Base-by-base conservation (phyloP, 35 echinoderm and acorn worm genomes). In the Stichopus chloronotus region DNA sequence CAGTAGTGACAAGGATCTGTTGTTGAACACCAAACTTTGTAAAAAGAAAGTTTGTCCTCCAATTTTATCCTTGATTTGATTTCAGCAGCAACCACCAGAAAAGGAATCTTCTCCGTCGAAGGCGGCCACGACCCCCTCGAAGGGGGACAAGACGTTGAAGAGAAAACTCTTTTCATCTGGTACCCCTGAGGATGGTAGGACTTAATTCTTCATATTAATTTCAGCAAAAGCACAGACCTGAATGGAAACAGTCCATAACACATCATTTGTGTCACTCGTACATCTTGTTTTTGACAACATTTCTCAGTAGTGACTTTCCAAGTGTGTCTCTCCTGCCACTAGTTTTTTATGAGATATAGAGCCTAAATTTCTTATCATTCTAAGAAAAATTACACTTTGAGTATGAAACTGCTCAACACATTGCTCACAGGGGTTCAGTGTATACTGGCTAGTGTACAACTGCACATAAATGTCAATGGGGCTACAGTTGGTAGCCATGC, bases 111-210 rank as follows among this genome's bases (percentile, higher is more conserved):
- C 60, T 52, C 58, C 87, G n/a, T 58, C 59, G 8, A 63, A 59
- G 21, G 30, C 19, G 3, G 7, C 60, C 25, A 63, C 65, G 16
- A 71, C 57, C 65, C 59, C 87, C 22, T 23, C 60, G 1, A 89
- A 74, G 60, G 87, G 87, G 59, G 87, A 85, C 23, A 85, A 85
- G 52, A 20, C 82, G 16, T 56, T 89, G 57, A 89, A 89, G 14
- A 89, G 87, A 61, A 89, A 89, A 60, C 60, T 71, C n/a, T 74
- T 89, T 25, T 21, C 17, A 17, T 43, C 65, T 89, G 59, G 59
- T 19, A 71, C 87, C 58, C 59, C 87, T 65, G 87, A 89, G 59
- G 87, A 89, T 71, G 87, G 87, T 89, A 89, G 43, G 87, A 4
- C 54, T 53, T 10, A 53, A 6, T 21, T 9, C 8, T 55, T 56